A percentile compares a stretch with the other conserved stretches of the same genome.
phyloP scores from a whole-genome alignment of 2,113 vertebrate species.

The Python bivittatus region DNA sequence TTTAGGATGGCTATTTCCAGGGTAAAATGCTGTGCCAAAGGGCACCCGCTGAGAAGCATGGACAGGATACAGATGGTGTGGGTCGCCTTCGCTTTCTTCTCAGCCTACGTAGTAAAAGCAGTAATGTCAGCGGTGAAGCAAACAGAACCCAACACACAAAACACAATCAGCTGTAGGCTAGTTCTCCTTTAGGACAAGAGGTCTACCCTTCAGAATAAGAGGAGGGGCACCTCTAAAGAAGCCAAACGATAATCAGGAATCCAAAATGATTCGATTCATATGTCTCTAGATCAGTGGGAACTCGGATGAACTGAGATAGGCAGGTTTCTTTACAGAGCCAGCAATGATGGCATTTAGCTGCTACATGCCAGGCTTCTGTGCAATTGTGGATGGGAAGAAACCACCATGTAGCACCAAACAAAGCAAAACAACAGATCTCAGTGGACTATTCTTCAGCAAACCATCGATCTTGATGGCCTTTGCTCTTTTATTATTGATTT shows the following conservation, averaged over 20 bases:
- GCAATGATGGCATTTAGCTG: not conserved
- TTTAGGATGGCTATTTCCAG: conserved; percentile 56
- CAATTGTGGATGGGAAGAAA: not conserved
- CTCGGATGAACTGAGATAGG: rapidly evolving
- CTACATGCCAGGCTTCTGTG: not conserved
- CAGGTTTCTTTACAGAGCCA: not conserved
- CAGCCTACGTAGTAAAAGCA: conserved; percentile 52
- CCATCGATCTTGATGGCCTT: not conserved
- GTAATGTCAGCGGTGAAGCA: conserved; percentile 52
- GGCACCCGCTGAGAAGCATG: conserved; percentile 38
- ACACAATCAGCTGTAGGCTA: conserved; percentile 44
- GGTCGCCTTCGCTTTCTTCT: conserved; percentile 61
- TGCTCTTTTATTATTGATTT: not conserved
- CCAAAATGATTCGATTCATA: not conserved
- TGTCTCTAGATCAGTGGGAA: not conserved
- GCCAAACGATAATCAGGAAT: not conserved
- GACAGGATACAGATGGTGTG: conserved; percentile 65
- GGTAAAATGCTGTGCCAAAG: conserved; percentile 31
- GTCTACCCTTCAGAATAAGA: not conserved
- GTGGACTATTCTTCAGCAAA: not conserved
- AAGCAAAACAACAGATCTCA: not conserved
- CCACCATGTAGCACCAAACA: too few relatives aligned
- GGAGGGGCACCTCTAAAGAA: conserved; percentile 27
- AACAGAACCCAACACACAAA: conserved; percentile 53
- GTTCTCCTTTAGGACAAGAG: not conserved